A percentile compares a stretch with the other conserved stretches of the same genome.
Evolutionary conservation across 2,888 invertebrate genomes (phyloP).

Genomic region (Drosophila acutilabella): DNA sequence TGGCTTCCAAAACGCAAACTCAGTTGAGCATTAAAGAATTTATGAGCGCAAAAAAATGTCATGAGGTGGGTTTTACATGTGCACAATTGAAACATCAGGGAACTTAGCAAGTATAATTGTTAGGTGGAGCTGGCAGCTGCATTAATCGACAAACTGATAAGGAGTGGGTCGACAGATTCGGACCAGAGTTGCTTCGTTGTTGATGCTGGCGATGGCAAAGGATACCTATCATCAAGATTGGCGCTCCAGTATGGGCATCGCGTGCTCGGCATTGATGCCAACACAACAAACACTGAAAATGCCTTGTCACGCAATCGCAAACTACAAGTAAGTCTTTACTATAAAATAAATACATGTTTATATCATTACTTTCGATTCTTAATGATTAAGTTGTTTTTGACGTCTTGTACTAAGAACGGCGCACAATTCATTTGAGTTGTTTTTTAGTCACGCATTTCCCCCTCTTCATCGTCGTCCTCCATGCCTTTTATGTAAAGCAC

Average conservation of each 20-base stretch:
- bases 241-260: constrained; percentile 89
- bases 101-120: background rate
- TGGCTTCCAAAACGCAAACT: constrained; percentile 14
- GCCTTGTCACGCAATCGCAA: constrained; percentile 86
- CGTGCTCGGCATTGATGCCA: constrained; percentile 93
- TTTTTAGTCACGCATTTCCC: constrained; percentile 91
- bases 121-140: constrained; percentile 89
- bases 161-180: constrained; percentile 1
- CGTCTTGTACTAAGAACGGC: constrained; percentile 39
- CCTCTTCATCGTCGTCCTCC: constrained; percentile 98
- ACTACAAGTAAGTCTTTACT: constrained; percentile 76
- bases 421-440: background rate
- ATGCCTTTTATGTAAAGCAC: constrained; percentile 97
- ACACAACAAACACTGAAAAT: constrained; percentile 88
- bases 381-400: constrained; percentile 28
- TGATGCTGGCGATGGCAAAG: constrained; percentile 96
- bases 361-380: constrained; percentile 48
- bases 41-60: constrained; percentile 92
- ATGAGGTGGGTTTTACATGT: constrained; percentile 87
- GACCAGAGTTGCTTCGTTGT: constrained; percentile 86
- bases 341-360: constrained; percentile 60
- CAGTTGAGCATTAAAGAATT: constrained; percentile 87
- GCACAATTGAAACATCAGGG: background rate
- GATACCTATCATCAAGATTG: constrained; percentile 92
- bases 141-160: constrained; percentile 86